A percentile compares a stretch with the other conserved stretches of the same genome.
Evolutionary conservation across 2,888 invertebrate species (phyloP).

Genomic region (Rotaria sp.): DNA sequence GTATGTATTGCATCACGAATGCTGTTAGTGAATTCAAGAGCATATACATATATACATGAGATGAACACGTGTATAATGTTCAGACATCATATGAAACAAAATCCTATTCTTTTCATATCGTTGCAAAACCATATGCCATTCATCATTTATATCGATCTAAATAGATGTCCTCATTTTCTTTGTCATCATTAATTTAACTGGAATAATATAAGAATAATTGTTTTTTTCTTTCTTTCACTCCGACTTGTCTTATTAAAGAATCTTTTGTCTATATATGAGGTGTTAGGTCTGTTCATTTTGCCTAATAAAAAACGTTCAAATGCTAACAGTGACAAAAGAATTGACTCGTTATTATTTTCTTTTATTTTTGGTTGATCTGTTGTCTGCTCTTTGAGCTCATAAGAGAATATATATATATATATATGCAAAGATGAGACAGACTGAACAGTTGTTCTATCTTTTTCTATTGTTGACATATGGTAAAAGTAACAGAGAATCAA

Average conservation of each 20-base stretch:
- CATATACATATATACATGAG: not conserved
- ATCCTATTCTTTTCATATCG: not conserved
- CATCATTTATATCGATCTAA: not conserved
- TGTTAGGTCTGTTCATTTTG: not conserved
- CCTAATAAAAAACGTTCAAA: not conserved
- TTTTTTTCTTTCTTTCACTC: not conserved
- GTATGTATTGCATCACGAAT: not conserved
- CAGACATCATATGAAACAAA: not conserved
- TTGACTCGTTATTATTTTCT: not conserved
- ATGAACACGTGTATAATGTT: not conserved
- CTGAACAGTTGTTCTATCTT: not conserved
- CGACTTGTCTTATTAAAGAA: not conserved
- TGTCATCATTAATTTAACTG: not conserved
- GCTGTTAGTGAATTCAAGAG: not conserved
- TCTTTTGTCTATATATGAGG: not conserved
- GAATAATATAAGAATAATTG: not conserved
- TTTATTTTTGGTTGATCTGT: not conserved
- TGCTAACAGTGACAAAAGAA: not conserved
- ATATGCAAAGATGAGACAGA: not conserved
- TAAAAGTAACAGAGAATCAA: slow-evolving; percentile 16
- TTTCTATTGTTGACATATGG: not conserved
- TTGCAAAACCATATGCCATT: not conserved
- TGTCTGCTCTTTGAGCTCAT: not conserved
- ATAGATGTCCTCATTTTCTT: not conserved
- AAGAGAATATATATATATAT: not conserved